Evolutionary conservation across 2,888 invertebrate species (phyloP).

Genomic region (Seira ritae): DNA sequence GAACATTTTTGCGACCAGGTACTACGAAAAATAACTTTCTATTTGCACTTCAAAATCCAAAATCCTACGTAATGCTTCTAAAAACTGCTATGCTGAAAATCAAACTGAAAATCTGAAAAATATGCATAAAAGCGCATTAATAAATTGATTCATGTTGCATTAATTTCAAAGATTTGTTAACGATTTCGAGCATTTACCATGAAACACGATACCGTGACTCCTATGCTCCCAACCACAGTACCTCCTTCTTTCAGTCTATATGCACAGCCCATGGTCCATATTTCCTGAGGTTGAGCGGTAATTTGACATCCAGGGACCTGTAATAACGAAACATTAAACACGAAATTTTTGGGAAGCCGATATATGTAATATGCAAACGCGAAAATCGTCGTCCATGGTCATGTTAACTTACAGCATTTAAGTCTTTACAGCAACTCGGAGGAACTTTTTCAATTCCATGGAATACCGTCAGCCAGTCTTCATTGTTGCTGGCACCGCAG

Average conservation of each 20-base stretch:
- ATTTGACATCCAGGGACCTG: conserved; percentile 79
- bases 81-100: conserved; percentile 90
- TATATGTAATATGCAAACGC: not conserved
- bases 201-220: conserved; percentile 88
- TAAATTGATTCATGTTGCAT: not conserved
- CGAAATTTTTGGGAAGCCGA: not conserved
- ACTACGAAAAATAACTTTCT: conserved; percentile 6
- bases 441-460: conserved; percentile 72
- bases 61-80: conserved; percentile 82
- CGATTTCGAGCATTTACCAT: conserved; percentile 81
- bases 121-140: conserved; percentile 8
- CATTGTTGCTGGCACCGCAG: conserved; percentile 87
- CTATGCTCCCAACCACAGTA: conserved; percentile 86
- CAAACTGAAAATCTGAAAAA: conserved; percentile 88
- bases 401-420: conserved; percentile 54
- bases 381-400: too few relatives aligned
- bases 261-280: conserved; percentile 86
- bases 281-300: conserved; percentile 80
- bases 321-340: not conserved
- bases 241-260: conserved; percentile 85
- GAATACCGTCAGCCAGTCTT: conserved; percentile 81
- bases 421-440: conserved; percentile 73
- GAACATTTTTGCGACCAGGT: conserved; percentile 5
- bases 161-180: not conserved
- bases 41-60: not conserved